phyloP scores from a whole-genome alignment of 2,113 vertebrate genomes.

The Ammodytes dubius region DNA sequence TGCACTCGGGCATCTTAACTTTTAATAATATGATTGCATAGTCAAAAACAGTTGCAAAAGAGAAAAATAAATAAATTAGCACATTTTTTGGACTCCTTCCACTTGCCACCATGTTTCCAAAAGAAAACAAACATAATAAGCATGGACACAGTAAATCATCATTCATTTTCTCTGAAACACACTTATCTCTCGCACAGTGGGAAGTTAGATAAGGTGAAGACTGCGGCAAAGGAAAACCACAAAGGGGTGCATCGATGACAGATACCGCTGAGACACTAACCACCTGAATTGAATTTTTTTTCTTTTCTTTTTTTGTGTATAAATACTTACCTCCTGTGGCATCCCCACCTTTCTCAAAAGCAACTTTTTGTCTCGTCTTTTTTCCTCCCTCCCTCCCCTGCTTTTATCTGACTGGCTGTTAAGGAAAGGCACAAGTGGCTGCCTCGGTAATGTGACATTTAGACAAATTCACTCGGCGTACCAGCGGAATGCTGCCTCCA shows the following conservation, averaged over 20 bases:
- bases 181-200: slow-evolving; percentile 43
- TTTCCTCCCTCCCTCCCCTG: background rate
- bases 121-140: slow-evolving; percentile 30
- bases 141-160: slow-evolving; percentile 13
- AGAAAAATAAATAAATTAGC: slow-evolving; percentile 27
- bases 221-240: slow-evolving; percentile 26
- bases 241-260: slow-evolving; percentile 14
- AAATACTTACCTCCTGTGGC: slow-evolving; percentile 36
- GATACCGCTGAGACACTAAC: slow-evolving; percentile 35
- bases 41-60: slow-evolving; percentile 18
- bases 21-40: slow-evolving; percentile 37
- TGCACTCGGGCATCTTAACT: slow-evolving; percentile 30
- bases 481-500: slow-evolving; percentile 38
- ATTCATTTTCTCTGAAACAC: slow-evolving; percentile 55
- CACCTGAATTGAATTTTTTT: slow-evolving; percentile 15
- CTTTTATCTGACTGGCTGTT: slow-evolving; percentile 60
- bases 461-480: slow-evolving; percentile 59
- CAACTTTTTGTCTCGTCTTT: slow-evolving; percentile 30
- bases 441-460: slow-evolving; percentile 69
- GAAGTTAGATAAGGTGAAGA: slow-evolving; percentile 48
- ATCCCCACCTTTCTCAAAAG: slow-evolving; percentile 36
- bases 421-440: slow-evolving; percentile 52
- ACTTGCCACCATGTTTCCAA: slow-evolving; percentile 16
- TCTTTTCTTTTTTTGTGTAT: background rate
- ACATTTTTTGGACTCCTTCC: slow-evolving; percentile 2